phyloP scores from a whole-genome alignment of 2,888 invertebrate species.

The Limenitis camilla region DNA sequence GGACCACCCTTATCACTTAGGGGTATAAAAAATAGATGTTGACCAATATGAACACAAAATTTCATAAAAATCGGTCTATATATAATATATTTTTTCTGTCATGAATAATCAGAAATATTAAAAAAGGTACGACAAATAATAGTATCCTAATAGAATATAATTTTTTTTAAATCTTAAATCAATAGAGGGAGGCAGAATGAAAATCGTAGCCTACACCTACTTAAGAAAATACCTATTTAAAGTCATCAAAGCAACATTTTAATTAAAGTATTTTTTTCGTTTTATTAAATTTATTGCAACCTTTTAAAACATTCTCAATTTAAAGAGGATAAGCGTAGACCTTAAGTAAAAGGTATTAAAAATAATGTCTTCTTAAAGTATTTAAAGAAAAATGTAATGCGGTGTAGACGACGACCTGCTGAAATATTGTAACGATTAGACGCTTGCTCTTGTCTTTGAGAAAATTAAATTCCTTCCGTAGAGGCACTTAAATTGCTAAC shows the following conservation, averaged over 20 bases:
- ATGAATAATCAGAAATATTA: no score
- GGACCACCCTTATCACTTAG: no score
- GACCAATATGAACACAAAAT: no score
- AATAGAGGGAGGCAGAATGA: no score
- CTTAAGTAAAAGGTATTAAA: neutral
- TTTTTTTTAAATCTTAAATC: no score
- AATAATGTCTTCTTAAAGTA: constrained; percentile 1
- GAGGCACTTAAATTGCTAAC: constrained; percentile 10
- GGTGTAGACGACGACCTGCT: neutral
- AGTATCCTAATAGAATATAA: no score
- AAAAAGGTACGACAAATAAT: no score
- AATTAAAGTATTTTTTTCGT: neutral
- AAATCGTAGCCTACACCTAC: no score
- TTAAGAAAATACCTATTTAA: no score
- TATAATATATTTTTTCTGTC: no score
- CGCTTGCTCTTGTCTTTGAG: constrained; percentile 2
- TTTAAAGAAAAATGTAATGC: constrained; percentile 6
- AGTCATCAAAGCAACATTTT: neutral
- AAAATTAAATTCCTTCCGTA: constrained; percentile 10
- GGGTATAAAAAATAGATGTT: no score
- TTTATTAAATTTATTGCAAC: neutral
- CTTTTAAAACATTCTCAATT: neutral
- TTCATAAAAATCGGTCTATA: no score
- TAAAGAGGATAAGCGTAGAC: neutral
- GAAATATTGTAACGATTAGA: constrained; percentile 5